Evolutionary conservation across 2,113 vertebrate species (phyloP), one percentile per base, ranked within the genome.

Genomic region (Tychaedon coryphoeus): DNA sequence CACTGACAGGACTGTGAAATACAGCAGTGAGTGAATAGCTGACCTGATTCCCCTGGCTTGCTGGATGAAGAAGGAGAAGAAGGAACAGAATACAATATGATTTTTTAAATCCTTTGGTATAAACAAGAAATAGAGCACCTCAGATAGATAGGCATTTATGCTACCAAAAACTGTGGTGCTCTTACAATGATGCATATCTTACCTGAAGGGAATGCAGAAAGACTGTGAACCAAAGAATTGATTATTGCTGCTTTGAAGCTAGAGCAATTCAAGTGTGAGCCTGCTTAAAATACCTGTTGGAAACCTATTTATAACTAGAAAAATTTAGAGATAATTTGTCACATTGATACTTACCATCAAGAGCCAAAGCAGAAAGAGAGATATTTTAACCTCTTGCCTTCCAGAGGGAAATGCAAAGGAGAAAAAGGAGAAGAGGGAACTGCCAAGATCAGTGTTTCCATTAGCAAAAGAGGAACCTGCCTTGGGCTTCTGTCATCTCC

Each of bases 261-360:
- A 66, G 79, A 77, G 67, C 20, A 58, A 76, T 88, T 95, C 92
- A 96, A 90, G 95, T 86, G 64, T 43, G 29, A 94, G 38, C 92
- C 75, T 97, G 88, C 60, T 91, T 65, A 43, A 95, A 97, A 88
- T 86, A 58, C 72, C 43, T 95, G 33, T 83, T 93, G 75, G 60
- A 92, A 94, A 74, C 43, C 19, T 66, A 64, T 80, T 97, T 83
- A 47, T 80, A 33, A 25, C 42, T 84, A 40, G 56, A 81, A 94
- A 86, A 12, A 76, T 66, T 47, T 88, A 62, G 51, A 77, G 33
- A 66, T 56, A 73, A 84, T 94, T 94, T 93, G 69, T 93, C 86
- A 92, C 69, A 53, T 73, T 54, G 72, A 80, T 86, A 50, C 73
- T 77, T 88, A 56, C 34, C 34, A 86, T 90, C 20, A 58, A 80